Evolutionary conservation across 2,113 vertebrate genomes (phyloP), one percentile per base, ranked within the genome.

Genomic region (Calidris pygmaea): DNA sequence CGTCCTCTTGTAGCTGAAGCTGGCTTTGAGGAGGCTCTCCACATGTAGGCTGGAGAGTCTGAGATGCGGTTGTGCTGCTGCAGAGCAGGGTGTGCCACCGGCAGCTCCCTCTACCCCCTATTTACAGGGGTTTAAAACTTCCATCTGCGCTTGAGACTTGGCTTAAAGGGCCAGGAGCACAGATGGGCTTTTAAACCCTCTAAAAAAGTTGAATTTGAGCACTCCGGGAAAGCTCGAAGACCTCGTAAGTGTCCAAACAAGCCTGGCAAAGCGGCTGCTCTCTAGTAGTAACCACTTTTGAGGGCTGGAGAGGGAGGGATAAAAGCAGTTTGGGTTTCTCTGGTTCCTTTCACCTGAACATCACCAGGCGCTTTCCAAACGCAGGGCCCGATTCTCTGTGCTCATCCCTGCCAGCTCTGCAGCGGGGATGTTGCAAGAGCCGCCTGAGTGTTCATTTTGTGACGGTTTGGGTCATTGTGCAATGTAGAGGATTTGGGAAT

Each of bases 101-200:
- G 73, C 72, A 89, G 75, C 75, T 92, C 74, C 2, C 0, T 79
- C 91, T 86, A 32, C 63, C 78, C 53, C 4, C 26, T 86, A 48
- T 90, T 95, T 93, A 91, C 62, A 83, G 90, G 81, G 72, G 77
- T 90, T 92, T 92, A 55, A 81, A 79, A 65, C 88, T 86, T 85
- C 82, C 11, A 1, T 66, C 63, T 50, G 53, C 41, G 41, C n/a
- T 80, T 23, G n/a, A 84, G 84, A 47, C 72, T 93, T 62, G 74
- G 39, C 43, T 93, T 93, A 92, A 91, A 95, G 84, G 66, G 84
- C 67, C 88, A 84, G 84, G 53, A 94, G 45, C 76, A 80, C 85
- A 95, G 76, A 94, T 68, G 72, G 55, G 68, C 43, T 93, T 67
- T 91, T 50, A 91, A 89, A 91, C 37, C 45, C 37, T 82, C 39